Percentiles rank a stretch among this genome's conserved stretches.
Evolutionary conservation across 2,797 vertebrate genomes (phyloP).

Genomic region (Trachurus trachurus): DNA sequence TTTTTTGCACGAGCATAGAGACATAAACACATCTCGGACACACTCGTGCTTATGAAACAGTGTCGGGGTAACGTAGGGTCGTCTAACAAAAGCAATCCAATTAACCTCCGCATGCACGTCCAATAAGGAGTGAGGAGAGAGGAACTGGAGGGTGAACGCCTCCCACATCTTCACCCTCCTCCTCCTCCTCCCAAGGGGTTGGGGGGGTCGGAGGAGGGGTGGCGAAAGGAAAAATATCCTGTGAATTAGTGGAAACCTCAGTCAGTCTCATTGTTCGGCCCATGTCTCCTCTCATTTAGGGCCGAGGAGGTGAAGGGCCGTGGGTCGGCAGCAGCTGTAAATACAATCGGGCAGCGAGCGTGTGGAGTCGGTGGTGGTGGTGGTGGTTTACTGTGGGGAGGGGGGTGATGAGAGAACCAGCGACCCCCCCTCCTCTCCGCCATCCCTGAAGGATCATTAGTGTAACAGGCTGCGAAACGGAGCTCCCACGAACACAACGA

Average conservation of each 20-base stretch:
- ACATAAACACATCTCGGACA: conserved; percentile 5
- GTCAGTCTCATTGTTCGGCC: conserved; percentile 77
- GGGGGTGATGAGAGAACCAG: conserved; percentile 75
- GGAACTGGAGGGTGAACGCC: conserved; percentile 3
- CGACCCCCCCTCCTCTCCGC: conserved; percentile 36
- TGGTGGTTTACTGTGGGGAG: conserved; percentile 45
- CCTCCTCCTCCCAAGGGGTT: conserved; percentile 32
- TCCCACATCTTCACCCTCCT: not conserved
- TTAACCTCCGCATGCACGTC: conserved; percentile 40
- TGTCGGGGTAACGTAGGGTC: conserved; percentile 30
- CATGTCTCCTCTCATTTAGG: conserved; percentile 65
- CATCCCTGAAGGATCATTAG: conserved; percentile 68
- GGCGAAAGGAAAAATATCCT: conserved; percentile 69
- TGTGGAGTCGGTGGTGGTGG: not conserved
- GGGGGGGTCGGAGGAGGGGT: too few relatives aligned
- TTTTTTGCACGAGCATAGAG: not conserved
- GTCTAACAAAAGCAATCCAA: conserved; percentile 58
- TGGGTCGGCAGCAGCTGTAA: conserved; percentile 70
- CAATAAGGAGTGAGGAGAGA: conserved; percentile 31
- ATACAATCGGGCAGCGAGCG: conserved; percentile 67
- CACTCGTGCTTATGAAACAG: not conserved
- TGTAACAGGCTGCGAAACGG: conserved; percentile 64
- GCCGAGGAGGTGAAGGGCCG: conserved; percentile 50
- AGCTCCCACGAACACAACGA: conserved; percentile 51
- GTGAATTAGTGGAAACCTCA: conserved; percentile 81